Percentiles rank a stretch among this genome's conserved stretches.
phyloP scores from a whole-genome alignment of 2,888 invertebrate genomes.

The Dendrolimus houi region DNA sequence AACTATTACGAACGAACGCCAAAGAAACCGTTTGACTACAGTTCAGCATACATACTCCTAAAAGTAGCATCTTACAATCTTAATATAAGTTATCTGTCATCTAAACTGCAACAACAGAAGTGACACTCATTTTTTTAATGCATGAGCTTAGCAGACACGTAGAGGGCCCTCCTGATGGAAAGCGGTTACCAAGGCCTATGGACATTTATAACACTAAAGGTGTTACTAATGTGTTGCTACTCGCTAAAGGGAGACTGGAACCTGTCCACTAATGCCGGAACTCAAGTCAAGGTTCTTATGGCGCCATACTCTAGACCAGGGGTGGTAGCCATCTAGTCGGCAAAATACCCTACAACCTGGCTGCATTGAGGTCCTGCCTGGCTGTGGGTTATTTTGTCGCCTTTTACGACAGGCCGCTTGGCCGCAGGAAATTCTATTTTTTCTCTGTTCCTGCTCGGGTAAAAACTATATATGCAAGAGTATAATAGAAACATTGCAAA shows the following conservation, averaged over 20 bases:
- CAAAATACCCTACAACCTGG: too few species aligned
- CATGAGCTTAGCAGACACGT: neutral
- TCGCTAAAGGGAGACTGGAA: neutral
- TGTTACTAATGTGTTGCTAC: neutral
- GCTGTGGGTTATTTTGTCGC: too few species aligned
- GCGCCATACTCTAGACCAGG: neutral
- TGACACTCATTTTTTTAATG: neutral
- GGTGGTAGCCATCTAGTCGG: neutral
- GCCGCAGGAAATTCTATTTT: neutral
- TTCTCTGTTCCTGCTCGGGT: neutral
- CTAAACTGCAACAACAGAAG: too few species aligned
- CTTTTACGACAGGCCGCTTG: neutral
- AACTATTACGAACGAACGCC: too few species aligned
- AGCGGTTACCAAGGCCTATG: neutral
- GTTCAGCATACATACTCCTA: too few species aligned
- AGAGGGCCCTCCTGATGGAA: neutral
- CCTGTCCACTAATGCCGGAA: neutral
- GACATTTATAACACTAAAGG: neutral
- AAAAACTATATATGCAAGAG: neutral
- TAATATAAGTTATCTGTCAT: too few species aligned
- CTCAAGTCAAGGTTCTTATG: neutral
- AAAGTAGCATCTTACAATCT: too few species aligned
- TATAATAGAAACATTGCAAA: too few species aligned
- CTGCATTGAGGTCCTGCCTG: too few species aligned
- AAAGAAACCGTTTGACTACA: too few species aligned